Percentiles rank a stretch among this genome's conserved stretches.
phyloP scores from a whole-genome alignment of 2,888 invertebrate genomes.

The Seira ritae region DNA sequence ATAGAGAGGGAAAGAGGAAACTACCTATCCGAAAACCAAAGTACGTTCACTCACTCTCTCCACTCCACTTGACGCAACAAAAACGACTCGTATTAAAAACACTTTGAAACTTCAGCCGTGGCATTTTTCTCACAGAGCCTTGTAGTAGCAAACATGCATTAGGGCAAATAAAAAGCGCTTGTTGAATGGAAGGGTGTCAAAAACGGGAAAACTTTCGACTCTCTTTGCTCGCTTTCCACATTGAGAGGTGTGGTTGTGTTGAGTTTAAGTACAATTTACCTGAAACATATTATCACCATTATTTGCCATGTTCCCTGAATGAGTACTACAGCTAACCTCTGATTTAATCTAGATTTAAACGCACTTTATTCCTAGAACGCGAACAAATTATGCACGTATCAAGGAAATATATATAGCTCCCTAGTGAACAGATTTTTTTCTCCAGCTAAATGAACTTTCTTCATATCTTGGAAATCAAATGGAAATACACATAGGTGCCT shows the following conservation, averaged over 20 bases:
- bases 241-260: constrained; percentile 56
- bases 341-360: constrained; percentile 18
- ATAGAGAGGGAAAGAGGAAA: constrained; percentile 27
- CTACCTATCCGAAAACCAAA: constrained; percentile 2
- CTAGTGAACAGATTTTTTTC: constrained; percentile 16
- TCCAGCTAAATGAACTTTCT: background rate
- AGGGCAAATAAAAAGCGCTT: constrained; percentile 40
- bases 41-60: background rate
- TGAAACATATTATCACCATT: constrained; percentile 50
- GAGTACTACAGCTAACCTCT: background rate
- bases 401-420: constrained; percentile 18
- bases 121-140: too few relatives aligned
- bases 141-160: too few relatives aligned
- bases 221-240: constrained; percentile 8
- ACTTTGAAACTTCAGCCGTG: constrained; percentile 8
- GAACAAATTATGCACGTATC: constrained; percentile 13
- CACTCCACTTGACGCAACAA: background rate
- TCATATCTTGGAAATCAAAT: background rate
- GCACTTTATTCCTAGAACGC: background rate
- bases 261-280: constrained; percentile 53
- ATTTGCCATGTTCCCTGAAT: constrained; percentile 29
- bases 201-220: constrained; percentile 59
- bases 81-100: constrained; percentile 17
- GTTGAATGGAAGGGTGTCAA: constrained; percentile 63
- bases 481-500: too few relatives aligned